Percentiles rank a stretch among this genome's conserved stretches.
Evolutionary conservation across 2,113 vertebrate species (phyloP).

Genomic region (Anser cygnoides): DNA sequence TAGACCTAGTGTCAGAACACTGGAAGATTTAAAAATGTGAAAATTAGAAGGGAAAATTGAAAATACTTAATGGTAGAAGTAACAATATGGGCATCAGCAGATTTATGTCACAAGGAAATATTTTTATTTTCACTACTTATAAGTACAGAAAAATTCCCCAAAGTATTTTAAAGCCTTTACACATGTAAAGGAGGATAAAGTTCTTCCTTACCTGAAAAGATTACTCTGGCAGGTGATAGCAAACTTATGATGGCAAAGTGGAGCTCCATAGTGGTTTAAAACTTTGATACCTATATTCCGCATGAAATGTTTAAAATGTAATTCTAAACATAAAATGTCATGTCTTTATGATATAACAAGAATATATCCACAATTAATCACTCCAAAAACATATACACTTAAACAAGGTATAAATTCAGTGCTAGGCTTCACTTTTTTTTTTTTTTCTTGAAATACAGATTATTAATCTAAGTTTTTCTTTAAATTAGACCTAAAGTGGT

Average conservation of each 20-base stretch:
- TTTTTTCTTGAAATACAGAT: constrained; percentile 38
- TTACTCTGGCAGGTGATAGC: neutral
- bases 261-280: neutral
- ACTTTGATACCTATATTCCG: neutral
- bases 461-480: constrained; percentile 41
- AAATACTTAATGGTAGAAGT: constrained; percentile 18
- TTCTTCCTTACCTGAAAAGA: neutral
- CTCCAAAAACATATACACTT: constrained; percentile 7
- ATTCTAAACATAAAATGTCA: neutral
- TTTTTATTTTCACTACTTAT: constrained; percentile 14
- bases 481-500: constrained; percentile 51
- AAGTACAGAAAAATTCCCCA: neutral
- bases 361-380: constrained; percentile 11
- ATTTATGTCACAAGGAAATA: neutral
- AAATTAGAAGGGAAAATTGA: neutral
- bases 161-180: neutral
- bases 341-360: neutral
- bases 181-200: neutral
- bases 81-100: constrained; percentile 1
- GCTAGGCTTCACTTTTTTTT: neutral
- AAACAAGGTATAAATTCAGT: neutral
- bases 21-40: constrained; percentile 33
- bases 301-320: neutral
- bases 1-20: neutral
- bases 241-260: neutral